These are phyloP conservation scores for Drosophila siamana DNA, from an alignment of 2,888 invertebrate species.

Conservation along the genomic window DNA sequence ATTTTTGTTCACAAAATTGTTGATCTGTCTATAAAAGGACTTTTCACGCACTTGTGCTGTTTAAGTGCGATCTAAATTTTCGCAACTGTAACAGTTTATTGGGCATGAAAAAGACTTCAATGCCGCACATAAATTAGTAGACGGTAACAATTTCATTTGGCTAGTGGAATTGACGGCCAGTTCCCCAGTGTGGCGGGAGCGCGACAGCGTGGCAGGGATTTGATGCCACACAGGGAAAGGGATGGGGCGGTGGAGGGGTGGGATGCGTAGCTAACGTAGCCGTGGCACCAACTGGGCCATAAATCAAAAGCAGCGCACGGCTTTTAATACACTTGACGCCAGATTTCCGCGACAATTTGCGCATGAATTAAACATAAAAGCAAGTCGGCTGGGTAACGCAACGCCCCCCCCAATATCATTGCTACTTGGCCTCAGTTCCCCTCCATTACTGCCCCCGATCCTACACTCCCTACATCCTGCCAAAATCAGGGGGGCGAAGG, in stretches of 20 bases:
- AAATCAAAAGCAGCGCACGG: constrained; percentile 75
- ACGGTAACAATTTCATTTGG: constrained; percentile 70
- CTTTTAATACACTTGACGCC: constrained; percentile 79
- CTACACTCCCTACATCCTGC: neutral
- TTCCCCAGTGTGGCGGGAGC: constrained; percentile 7
- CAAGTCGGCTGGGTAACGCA: constrained; percentile 59
- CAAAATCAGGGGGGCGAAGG: constrained; percentile 15
- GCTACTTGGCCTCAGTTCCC: neutral
- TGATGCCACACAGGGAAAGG: neutral
- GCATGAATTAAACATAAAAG: constrained; percentile 80
- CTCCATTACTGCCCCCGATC: neutral
- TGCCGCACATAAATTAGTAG: constrained; percentile 67
- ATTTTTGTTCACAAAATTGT: no score
- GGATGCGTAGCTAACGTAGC: constrained; percentile 27
- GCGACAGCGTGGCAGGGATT: no score
- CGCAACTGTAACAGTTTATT: constrained; percentile 60
- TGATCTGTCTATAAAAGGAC: neutral
- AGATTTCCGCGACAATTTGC: constrained; percentile 80
- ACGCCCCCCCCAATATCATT: constrained; percentile 23
- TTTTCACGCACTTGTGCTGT: neutral
- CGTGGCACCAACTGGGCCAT: constrained; percentile 71
- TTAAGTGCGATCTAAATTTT: constrained; percentile 17
- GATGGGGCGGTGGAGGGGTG: neutral
- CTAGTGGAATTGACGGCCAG: constrained; percentile 71
- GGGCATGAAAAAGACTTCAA: constrained; percentile 47